phyloP scores from a whole-genome alignment of 1,140 invertebrate genomes.

The Saccostrea glomerata region DNA sequence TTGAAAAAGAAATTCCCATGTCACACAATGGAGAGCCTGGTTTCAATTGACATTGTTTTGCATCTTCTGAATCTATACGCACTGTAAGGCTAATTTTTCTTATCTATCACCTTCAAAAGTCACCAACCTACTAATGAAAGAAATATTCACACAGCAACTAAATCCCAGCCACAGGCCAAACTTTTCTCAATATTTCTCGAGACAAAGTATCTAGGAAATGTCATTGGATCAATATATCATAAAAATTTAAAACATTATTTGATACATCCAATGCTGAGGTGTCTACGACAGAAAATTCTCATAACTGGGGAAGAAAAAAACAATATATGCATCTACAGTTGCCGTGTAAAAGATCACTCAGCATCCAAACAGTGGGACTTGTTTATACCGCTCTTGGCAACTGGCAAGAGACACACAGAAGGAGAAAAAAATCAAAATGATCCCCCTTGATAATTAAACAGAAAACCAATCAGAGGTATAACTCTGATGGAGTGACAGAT shows the following conservation, averaged over 20 bases:
- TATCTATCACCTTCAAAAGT: not conserved
- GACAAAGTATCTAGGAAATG: not conserved
- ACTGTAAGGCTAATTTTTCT: not conserved
- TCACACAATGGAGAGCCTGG: not conserved
- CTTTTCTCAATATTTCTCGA: not conserved
- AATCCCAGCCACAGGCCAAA: not conserved
- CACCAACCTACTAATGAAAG: not conserved
- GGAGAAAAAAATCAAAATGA: conserved; percentile 6
- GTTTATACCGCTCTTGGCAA: not conserved
- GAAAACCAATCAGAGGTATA: conserved; percentile 6
- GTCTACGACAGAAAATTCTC: not conserved
- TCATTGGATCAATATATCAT: conserved; percentile 24
- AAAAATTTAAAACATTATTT: not conserved
- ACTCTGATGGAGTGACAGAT: not conserved
- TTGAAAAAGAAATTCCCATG: not conserved
- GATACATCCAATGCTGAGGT: not conserved
- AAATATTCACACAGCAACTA: not conserved
- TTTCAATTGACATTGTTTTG: not conserved
- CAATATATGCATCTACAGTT: not conserved
- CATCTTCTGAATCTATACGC: not conserved
- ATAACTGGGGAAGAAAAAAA: not conserved
- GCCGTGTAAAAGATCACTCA: not conserved
- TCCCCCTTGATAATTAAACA: conserved; percentile 5
- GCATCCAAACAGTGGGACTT: not conserved
- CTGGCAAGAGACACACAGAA: not conserved